Evolutionary conservation across 2,888 invertebrate genomes (phyloP).

Genomic region (Lasioglossum vierecki): DNA sequence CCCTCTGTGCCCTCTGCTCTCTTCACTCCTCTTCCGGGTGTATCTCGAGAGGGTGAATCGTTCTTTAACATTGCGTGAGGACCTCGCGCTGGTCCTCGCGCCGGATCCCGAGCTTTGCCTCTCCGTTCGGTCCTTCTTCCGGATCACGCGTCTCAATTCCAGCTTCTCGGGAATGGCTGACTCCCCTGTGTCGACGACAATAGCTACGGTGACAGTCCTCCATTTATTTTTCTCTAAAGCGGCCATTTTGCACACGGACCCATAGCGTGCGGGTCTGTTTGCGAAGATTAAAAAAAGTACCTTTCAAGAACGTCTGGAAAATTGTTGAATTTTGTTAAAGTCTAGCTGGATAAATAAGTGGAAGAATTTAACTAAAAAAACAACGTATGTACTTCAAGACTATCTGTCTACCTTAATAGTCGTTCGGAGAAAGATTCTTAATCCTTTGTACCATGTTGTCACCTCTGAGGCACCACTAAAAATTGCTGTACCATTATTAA

Average conservation of each 20-base stretch:
- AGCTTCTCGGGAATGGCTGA: not conserved
- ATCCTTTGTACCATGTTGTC: too few relatives aligned
- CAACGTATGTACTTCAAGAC: too few relatives aligned
- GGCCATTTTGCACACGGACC: not conserved
- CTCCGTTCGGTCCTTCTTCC: not conserved
- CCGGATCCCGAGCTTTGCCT: not conserved
- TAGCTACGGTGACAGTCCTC: not conserved
- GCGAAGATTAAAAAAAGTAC: not conserved
- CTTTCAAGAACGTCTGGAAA: not conserved
- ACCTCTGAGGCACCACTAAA: too few relatives aligned
- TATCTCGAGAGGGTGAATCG: slow-evolving; percentile 26
- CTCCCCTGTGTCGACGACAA: not conserved
- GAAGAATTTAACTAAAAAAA: not conserved
- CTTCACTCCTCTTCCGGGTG: slow-evolving; percentile 23
- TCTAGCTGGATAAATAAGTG: too few relatives aligned
- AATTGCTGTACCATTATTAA: too few relatives aligned
- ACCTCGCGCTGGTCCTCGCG: not conserved
- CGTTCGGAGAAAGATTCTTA: not conserved
- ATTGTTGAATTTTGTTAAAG: too few relatives aligned
- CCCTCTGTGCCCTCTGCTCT: not conserved
- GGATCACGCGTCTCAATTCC: not conserved
- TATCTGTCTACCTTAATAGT: too few relatives aligned
- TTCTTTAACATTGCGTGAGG: not conserved
- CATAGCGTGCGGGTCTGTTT: too few relatives aligned
- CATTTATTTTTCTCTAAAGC: not conserved